phyloP scores from a whole-genome alignment of 2,113 vertebrate species.

The Upupa epops region DNA sequence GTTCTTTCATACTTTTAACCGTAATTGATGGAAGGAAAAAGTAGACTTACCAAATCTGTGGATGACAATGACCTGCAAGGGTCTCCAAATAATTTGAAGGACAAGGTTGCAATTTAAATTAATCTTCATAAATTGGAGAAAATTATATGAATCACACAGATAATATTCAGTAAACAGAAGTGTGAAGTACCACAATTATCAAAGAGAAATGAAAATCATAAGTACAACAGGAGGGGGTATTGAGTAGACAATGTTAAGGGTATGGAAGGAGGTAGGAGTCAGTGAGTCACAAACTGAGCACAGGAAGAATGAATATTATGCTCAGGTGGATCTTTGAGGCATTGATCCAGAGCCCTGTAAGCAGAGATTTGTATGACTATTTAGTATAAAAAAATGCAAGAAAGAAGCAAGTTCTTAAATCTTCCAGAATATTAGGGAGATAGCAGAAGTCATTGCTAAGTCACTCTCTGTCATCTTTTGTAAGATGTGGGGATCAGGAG shows the following conservation, averaged over 20 bases:
- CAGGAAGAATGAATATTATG: not conserved
- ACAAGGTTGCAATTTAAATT: conserved; percentile 62
- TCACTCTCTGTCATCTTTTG: too few relatives aligned
- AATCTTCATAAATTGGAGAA: conserved; percentile 56
- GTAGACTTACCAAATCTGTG: conserved; percentile 22
- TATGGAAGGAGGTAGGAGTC: not conserved
- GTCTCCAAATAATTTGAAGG: conserved; percentile 28
- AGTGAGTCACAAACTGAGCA: not conserved
- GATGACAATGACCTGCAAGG: not conserved
- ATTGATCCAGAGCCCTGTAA: not conserved
- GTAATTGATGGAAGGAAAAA: conserved; percentile 29
- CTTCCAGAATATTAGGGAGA: not conserved
- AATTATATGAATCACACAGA: not conserved
- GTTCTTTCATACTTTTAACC: conserved; percentile 41
- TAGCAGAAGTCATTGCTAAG: too few relatives aligned
- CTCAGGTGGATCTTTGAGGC: not conserved
- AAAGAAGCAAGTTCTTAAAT: not conserved
- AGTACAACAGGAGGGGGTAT: not conserved
- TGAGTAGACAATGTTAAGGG: not conserved
- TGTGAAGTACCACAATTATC: not conserved
- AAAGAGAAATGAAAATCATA: not conserved
- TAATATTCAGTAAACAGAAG: not conserved
- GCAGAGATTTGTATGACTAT: rapidly evolving
- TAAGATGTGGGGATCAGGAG: too few relatives aligned
- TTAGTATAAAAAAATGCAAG: not conserved